Conservation (phyloP, 2,113 vertebrate species). For the Fulmarus glacialis region DNA sequence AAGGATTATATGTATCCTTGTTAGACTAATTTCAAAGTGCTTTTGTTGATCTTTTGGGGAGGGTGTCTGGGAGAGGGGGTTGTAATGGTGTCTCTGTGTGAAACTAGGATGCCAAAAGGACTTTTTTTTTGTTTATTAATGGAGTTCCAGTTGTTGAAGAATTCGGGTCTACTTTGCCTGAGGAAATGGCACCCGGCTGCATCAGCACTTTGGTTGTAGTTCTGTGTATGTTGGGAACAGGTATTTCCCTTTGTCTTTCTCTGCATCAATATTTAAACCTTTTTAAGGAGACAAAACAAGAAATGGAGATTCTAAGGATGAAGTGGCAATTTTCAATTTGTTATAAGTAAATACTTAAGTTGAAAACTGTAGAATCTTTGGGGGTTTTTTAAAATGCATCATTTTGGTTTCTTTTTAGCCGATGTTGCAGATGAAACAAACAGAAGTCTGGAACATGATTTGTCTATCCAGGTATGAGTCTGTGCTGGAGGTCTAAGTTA, state of each 20-base stretch:
- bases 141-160: not conserved
- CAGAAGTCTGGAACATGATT: not conserved
- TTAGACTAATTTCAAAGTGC: not conserved
- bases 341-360: not conserved
- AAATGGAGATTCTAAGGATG: not conserved
- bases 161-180: not conserved
- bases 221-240: not conserved
- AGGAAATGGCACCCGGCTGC: not conserved
- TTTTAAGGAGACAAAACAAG: not conserved
- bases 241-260: not conserved
- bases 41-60: not conserved
- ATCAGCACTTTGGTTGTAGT: not conserved
- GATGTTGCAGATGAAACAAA: not conserved
- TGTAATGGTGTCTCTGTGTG: not conserved
- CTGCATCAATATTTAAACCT: not conserved
- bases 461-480: not conserved
- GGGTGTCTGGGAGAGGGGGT: not conserved
- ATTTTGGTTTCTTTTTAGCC: not conserved
- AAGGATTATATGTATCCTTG: not conserved
- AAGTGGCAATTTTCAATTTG: not conserved
- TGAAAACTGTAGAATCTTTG: not conserved
- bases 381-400: not conserved
- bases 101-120: not conserved
- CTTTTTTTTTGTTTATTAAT: not conserved
- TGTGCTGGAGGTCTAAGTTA: not conserved